Evolutionary conservation across 2,113 vertebrate genomes (phyloP).

Genomic region (Lichenostomus cassidix): DNA sequence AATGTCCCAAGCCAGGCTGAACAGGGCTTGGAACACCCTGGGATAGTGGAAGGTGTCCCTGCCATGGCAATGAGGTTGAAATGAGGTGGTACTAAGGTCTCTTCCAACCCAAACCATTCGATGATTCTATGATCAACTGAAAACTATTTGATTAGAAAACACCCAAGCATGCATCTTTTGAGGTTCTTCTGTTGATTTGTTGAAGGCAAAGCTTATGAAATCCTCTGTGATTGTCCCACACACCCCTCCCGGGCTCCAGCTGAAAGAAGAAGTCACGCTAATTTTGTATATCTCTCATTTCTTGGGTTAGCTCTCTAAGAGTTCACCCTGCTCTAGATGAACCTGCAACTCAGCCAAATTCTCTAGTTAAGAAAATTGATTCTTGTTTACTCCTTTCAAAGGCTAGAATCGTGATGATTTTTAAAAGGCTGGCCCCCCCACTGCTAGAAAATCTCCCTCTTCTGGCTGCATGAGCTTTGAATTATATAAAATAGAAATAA

Average conservation of each 20-base stretch:
- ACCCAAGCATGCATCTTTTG: not conserved
- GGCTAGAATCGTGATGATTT: constrained; percentile 57
- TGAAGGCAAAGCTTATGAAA: constrained; percentile 43
- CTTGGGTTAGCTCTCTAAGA: constrained; percentile 27
- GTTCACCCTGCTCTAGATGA: constrained; percentile 30
- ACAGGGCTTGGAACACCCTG: not conserved
- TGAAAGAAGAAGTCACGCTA: not conserved
- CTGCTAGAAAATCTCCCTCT: constrained; percentile 59
- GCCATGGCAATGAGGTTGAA: not conserved
- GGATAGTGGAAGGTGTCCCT: not conserved
- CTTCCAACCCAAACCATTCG: not conserved
- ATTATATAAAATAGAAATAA: constrained; percentile 64
- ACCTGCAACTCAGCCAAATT: constrained; percentile 36
- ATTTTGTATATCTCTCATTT: not conserved
- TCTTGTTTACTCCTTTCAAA: constrained; percentile 64
- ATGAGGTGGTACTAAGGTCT: not conserved
- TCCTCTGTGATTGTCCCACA: not conserved
- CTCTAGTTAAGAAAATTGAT: constrained; percentile 64
- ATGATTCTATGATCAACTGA: not conserved
- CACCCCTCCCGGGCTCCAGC: not conserved
- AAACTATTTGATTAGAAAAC: not conserved
- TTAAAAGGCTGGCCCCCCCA: constrained; percentile 60
- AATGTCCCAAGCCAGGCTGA: not conserved
- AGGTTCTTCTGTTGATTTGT: constrained; percentile 2
- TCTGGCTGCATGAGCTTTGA: constrained; percentile 61